phyloP scores from a whole-genome alignment of 1,140 invertebrate species.

The Lycorma delicatula region DNA sequence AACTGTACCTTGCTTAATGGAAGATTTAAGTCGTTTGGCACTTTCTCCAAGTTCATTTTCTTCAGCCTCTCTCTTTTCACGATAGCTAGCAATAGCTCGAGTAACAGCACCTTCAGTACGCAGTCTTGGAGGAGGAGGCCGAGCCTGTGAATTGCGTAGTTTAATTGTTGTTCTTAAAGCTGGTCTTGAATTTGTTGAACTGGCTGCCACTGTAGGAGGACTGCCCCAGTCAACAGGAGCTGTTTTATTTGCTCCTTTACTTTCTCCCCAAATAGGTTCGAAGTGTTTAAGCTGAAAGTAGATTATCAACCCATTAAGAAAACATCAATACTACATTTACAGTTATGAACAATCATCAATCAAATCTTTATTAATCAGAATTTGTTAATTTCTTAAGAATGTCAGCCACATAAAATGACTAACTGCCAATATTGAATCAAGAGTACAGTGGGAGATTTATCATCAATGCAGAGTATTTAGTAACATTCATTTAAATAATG shows the following conservation, averaged over 20 bases:
- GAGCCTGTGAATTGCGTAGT: conserved; percentile 37
- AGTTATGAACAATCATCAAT: no score
- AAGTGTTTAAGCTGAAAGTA: conserved; percentile 79
- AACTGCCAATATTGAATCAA: no score
- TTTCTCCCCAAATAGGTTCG: conserved; percentile 91
- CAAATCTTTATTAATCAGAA: no score
- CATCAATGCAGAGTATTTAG: no score
- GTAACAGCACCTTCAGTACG: conserved; percentile 54
- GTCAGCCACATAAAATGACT: no score
- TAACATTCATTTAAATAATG: no score
- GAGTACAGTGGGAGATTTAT: no score
- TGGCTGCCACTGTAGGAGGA: not conserved
- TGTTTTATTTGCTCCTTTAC: conserved; percentile 35
- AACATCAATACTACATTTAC: no score
- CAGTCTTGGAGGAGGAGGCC: conserved; percentile 40
- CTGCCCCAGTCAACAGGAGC: conserved; percentile 7
- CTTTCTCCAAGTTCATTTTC: conserved; percentile 2
- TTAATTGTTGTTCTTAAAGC: conserved; percentile 47
- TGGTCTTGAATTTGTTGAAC: conserved; percentile 1
- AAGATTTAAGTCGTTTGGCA: conserved; percentile 8
- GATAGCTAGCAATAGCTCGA: conserved; percentile 43
- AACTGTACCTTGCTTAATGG: conserved; percentile 5
- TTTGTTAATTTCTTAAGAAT: no score
- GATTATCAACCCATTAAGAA: no score
- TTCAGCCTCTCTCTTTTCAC: conserved; percentile 30